A percentile compares a stretch with the other conserved stretches of the same genome.
Conservation (phyloP, 2,797 vertebrate genomes). For the Poeciliopsis turneri region DNA sequence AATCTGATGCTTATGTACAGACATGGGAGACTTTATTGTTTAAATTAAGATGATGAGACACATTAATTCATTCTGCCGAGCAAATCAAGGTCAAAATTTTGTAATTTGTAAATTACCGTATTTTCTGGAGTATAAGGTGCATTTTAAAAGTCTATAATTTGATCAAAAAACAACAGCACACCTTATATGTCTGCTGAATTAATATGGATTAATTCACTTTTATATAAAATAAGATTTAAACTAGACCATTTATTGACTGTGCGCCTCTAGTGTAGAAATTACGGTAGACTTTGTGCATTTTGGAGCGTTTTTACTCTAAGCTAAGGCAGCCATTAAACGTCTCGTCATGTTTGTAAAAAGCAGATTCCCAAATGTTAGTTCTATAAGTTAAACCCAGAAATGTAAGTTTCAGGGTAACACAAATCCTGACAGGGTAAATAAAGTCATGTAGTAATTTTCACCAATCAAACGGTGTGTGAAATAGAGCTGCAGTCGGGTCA, state of each 20-base stretch:
- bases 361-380: background rate
- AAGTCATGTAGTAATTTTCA: constrained; percentile 34
- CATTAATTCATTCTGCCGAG: background rate
- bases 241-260: too few relatives aligned
- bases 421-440: constrained; percentile 11
- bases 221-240: too few relatives aligned
- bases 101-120: background rate
- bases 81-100: background rate
- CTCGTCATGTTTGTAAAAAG: too few relatives aligned
- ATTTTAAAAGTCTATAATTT: too few relatives aligned
- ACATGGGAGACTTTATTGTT: background rate
- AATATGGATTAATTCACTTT: too few relatives aligned
- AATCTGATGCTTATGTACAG: background rate
- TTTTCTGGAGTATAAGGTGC: too few relatives aligned
- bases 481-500: constrained; percentile 66
- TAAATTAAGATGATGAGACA: background rate
- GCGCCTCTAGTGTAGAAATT: too few relatives aligned
- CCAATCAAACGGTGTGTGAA: constrained; percentile 73
- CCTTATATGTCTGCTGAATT: too few relatives aligned
- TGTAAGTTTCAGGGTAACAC: constrained; percentile 5
- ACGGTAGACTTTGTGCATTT: background rate
- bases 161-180: too few relatives aligned
- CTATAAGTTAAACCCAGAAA: background rate
- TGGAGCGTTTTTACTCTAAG: background rate
- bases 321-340: background rate